These are phyloP conservation scores for Diadema setosum DNA, from an alignment of 35 echinoderm and acorn worm species.

Conservation along the genomic window DNA sequence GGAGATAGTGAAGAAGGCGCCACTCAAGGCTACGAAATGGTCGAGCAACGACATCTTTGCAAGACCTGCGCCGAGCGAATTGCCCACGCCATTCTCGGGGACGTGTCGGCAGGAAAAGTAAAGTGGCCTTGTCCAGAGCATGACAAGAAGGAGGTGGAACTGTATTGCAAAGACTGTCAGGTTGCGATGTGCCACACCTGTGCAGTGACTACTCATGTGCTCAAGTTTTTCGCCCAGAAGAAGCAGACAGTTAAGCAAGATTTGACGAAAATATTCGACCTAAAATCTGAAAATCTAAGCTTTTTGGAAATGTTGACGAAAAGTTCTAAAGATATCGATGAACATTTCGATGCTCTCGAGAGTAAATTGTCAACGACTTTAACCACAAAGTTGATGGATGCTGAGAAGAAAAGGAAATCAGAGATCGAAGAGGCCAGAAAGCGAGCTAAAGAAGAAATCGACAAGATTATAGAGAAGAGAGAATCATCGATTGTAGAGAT, in stretches of 20 bases:
- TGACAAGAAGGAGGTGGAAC: neutral
- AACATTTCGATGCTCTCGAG: neutral
- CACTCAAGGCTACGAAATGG: neutral
- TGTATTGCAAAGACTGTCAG: neutral
- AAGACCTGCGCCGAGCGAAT: neutral
- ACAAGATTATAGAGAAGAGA: neutral
- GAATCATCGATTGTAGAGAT: neutral
- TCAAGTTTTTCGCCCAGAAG: neutral
- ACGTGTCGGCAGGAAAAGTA: neutral
- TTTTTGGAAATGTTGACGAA: neutral
- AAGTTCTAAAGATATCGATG: neutral
- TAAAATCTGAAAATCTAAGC: neutral
- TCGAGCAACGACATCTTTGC: neutral
- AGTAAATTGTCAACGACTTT: neutral
- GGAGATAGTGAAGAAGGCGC: neutral
- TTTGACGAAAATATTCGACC: neutral
- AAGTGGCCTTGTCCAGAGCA: slow-evolving; percentile 3
- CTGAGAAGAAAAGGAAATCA: neutral
- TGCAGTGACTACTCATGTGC: neutral
- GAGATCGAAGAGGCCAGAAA: neutral
- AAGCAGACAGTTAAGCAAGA: neutral
- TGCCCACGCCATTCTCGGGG: neutral
- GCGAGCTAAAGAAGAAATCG: neutral
- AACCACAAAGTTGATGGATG: too few species aligned
- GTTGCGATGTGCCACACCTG: neutral